Evolutionary conservation across 1,140 invertebrate species (phyloP).

Genomic region (Camponotus vicinus): DNA sequence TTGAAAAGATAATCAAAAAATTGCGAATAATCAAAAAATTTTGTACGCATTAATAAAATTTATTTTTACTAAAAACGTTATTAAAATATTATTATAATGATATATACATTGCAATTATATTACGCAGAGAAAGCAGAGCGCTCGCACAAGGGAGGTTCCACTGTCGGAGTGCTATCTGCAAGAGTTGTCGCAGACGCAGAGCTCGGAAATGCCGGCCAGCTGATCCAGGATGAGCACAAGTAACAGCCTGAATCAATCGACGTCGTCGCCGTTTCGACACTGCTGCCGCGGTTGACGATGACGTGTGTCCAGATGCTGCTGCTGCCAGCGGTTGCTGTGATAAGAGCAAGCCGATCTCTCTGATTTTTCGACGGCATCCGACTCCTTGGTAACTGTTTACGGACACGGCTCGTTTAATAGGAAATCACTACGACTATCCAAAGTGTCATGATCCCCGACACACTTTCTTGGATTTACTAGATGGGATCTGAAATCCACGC

Average conservation of each 20-base stretch:
- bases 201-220: slow-evolving; percentile 81
- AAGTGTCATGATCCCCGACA: background rate
- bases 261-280: slow-evolving; percentile 69
- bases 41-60: background rate
- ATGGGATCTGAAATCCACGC: background rate
- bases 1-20: background rate
- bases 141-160: slow-evolving; percentile 91
- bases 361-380: slow-evolving; percentile 1
- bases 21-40: background rate
- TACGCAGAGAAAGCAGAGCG: slow-evolving; percentile 91
- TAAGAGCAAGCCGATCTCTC: slow-evolving; percentile 32
- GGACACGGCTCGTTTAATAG: slow-evolving; percentile 17
- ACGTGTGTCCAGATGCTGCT: slow-evolving; percentile 52
- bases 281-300: slow-evolving; percentile 61
- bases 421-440: background rate
- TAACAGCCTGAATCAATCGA: slow-evolving; percentile 75
- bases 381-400: background rate
- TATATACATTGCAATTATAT: background rate
- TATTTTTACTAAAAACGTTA: background rate
- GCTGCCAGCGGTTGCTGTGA: slow-evolving; percentile 59
- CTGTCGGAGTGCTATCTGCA: slow-evolving; percentile 90
- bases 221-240: slow-evolving; percentile 80
- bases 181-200: slow-evolving; percentile 86
- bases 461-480: slow-evolving; percentile 43
- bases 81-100: background rate